Evolutionary conservation across 2,888 invertebrate genomes (phyloP), one percentile per base, ranked within the genome.

Genomic region (Cryptus viduatorius): DNA sequence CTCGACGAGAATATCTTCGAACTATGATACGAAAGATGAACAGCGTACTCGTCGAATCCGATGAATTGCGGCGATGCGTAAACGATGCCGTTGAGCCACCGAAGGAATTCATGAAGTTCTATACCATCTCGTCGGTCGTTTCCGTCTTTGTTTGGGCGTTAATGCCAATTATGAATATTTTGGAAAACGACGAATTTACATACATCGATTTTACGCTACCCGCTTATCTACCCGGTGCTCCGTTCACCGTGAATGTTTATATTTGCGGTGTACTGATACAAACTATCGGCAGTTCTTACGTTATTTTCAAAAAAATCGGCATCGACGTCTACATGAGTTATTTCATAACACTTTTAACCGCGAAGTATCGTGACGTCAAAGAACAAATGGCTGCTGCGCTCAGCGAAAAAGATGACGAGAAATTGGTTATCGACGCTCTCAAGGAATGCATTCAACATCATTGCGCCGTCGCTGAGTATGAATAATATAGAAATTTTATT

Each of bases 301-400:
- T 80, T 0, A 79, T 87, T 1, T 5, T 81, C 0, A 87, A 86
- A 19, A 91, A 91, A 61, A 79, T 82, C 12, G 69, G 88, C 5
- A 48, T 89, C 2, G 91, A 91, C 46, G 4, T 90, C n/a, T 91
- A 90, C 48, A 79, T 86, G 12, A 88, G 87, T 67, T 83, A 90
- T 46, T 37, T 87, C 8, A 85, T 91, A 12, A 76, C 88, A 1
- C 42, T 90, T 4, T 31, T 89, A 24, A 87, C 89, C 0, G 88
- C 89, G 0, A 85, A 90, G 8, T 90, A 91, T 68, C 85, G 78
- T 24, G 90, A 87, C 48, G 68, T 90, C 16, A 82, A 80, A 3
- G 48, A 37, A 0, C 82, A 86, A 44, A 75, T 89, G 0, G 71
- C 77, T 1, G n/a, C 16, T 10, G 72, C 88, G 61, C 84, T 90